Percentiles rank a stretch among this genome's conserved stretches.
Evolutionary conservation across 2,888 invertebrate species (phyloP).

Genomic region (Tetragnatha montana): DNA sequence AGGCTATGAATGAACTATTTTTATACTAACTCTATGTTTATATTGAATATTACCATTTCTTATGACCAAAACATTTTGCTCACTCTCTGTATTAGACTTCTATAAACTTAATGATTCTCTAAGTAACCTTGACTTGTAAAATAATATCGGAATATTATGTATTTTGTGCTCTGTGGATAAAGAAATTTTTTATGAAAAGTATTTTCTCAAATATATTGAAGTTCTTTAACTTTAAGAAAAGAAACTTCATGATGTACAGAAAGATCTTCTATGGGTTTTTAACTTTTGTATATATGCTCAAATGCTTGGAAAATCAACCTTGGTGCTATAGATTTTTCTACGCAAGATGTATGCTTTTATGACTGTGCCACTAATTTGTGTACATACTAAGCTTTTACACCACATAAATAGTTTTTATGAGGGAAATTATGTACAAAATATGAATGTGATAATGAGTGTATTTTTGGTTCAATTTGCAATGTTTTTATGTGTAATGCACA

Average conservation of each 20-base stretch:
- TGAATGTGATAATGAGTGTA: constrained; percentile 44
- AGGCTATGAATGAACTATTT: too few species aligned
- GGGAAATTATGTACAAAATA: constrained; percentile 31
- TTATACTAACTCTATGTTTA: too few species aligned
- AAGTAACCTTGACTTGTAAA: too few species aligned
- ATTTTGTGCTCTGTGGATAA: too few species aligned
- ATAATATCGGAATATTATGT: too few species aligned
- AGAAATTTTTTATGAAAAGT: too few species aligned
- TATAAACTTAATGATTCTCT: too few species aligned
- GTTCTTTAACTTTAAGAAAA: too few species aligned
- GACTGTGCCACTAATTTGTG: constrained; percentile 10
- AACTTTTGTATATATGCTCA: not conserved
- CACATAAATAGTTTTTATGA: not conserved
- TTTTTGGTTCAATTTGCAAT: constrained; percentile 26
- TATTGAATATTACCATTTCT: too few species aligned
- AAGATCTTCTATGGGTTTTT: not conserved
- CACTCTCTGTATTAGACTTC: too few species aligned
- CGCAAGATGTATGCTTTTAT: not conserved
- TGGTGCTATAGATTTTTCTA: constrained; percentile 31
- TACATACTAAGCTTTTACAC: constrained; percentile 16
- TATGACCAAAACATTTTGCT: too few species aligned
- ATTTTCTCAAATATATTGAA: too few species aligned
- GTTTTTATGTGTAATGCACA: constrained; percentile 34
- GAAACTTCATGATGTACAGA: not conserved
- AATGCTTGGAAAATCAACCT: not conserved